phyloP scores from a whole-genome alignment of 2,888 invertebrate species.

The Anorthoa munda region DNA sequence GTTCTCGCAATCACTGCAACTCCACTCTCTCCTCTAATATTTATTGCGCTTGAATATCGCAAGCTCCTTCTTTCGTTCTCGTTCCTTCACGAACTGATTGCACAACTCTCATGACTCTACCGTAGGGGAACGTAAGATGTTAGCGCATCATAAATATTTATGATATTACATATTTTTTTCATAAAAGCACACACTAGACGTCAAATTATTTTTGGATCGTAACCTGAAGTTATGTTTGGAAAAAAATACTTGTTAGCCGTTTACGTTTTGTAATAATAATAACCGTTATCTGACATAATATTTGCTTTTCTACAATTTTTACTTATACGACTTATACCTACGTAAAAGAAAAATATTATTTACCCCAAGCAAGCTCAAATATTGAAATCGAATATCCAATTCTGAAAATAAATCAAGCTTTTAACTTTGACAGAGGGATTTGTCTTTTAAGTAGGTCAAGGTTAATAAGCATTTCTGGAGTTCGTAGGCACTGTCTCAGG shows the following conservation, averaged over 20 bases:
- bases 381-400: constrained; percentile 30
- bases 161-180: constrained; percentile 64
- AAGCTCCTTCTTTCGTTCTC: constrained; percentile 79
- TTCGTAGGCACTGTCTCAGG: constrained; percentile 35
- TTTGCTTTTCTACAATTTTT: constrained; percentile 10
- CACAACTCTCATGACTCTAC: constrained; percentile 72
- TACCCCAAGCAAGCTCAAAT: constrained; percentile 3
- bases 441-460: constrained; percentile 55
- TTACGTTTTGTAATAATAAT: constrained; percentile 26
- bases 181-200: constrained; percentile 57
- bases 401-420: constrained; percentile 58
- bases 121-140: constrained; percentile 70
- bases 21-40: constrained; percentile 84
- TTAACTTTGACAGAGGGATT: constrained; percentile 52
- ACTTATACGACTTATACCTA: not conserved
- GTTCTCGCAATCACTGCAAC: constrained; percentile 88
- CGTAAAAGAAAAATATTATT: constrained; percentile 20
- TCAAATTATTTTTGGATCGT: constrained; percentile 60
- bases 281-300: constrained; percentile 8
- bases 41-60: constrained; percentile 90
- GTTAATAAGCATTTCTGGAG: constrained; percentile 55
- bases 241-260: constrained; percentile 32
- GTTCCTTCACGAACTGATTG: constrained; percentile 77
- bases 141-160: constrained; percentile 69
- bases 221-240: constrained; percentile 38